These are phyloP conservation scores for Dryocosmus kuriphilus DNA, from an alignment of 2,888 invertebrate genomes.

Conservation along the genomic window DNA sequence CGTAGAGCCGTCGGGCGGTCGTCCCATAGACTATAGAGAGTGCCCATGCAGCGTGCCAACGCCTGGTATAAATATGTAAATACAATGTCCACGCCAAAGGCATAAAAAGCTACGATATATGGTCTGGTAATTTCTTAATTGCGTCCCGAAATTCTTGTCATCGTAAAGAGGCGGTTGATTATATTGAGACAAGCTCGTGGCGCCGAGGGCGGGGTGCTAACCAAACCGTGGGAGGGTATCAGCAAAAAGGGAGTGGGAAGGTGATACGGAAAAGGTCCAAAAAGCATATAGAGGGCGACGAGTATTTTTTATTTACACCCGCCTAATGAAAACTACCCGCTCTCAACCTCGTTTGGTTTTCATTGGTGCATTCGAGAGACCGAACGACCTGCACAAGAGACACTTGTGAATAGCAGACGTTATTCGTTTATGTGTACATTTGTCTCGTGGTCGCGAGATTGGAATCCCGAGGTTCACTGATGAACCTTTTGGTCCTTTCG, in stretches of 20 bases:
- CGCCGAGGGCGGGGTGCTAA: slow-evolving; percentile 64
- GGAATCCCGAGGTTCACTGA: not conserved
- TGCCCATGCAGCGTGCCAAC: slow-evolving; percentile 54
- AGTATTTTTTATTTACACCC: slow-evolving; percentile 10
- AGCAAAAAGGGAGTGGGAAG: slow-evolving; percentile 29
- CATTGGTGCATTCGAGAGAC: slow-evolving; percentile 38
- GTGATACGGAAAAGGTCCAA: slow-evolving; percentile 1
- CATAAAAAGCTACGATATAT: slow-evolving; percentile 75
- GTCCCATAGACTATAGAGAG: slow-evolving; percentile 57
- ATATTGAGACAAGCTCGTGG: slow-evolving; percentile 68
- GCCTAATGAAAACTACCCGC: slow-evolving; percentile 41
- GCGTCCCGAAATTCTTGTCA: slow-evolving; percentile 76
- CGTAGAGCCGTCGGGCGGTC: slow-evolving; percentile 66
- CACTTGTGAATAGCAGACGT: slow-evolving; percentile 1
- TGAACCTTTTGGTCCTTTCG: not conserved
- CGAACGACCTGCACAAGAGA: slow-evolving; percentile 37
- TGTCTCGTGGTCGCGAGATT: slow-evolving; percentile 2
- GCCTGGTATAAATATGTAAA: slow-evolving; percentile 72
- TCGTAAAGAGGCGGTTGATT: slow-evolving; percentile 75
- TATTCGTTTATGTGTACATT: slow-evolving; percentile 20
- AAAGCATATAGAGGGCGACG: not conserved
- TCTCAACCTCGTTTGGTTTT: slow-evolving; percentile 49
- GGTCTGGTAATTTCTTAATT: slow-evolving; percentile 77
- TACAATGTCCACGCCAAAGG: slow-evolving; percentile 66
- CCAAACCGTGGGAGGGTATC: slow-evolving; percentile 18